Percentiles rank a stretch among this genome's conserved stretches.
These are phyloP conservation scores for Idaea dimidiata DNA, from an alignment of 2,888 invertebrate genomes.

Conservation along the genomic window DNA sequence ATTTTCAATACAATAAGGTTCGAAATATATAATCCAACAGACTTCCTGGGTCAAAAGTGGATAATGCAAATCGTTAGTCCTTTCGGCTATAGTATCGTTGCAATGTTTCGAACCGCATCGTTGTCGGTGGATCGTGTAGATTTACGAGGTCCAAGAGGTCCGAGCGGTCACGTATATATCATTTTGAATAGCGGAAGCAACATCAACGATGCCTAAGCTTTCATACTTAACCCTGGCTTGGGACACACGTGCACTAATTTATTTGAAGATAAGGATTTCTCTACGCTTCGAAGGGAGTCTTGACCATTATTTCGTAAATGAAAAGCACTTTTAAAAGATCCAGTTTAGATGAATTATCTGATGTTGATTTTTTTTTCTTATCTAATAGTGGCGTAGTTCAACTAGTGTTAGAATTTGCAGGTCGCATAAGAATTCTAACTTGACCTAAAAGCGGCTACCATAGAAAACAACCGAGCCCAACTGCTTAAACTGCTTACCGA, in stretches of 20 bases:
- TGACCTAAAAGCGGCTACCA: too few species aligned
- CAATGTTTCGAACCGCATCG: constrained; percentile 42
- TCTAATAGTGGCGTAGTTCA: too few species aligned
- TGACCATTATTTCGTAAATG: constrained; percentile 29
- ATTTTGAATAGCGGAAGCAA: constrained; percentile 36
- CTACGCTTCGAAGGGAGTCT: constrained; percentile 3
- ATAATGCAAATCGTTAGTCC: constrained; percentile 34
- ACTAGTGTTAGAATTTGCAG: too few species aligned
- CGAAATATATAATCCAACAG: neutral
- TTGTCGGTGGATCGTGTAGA: constrained; percentile 47
- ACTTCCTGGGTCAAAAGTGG: neutral
- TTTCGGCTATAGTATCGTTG: constrained; percentile 26
- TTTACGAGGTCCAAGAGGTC: constrained; percentile 39
- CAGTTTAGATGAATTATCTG: too few species aligned
- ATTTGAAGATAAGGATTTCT: neutral
- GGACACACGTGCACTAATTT: neutral
- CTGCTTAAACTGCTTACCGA: too few species aligned
- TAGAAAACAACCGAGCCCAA: too few species aligned
- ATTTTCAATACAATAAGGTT: neutral
- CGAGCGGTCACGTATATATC: constrained; percentile 30
- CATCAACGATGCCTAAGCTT: constrained; percentile 19
- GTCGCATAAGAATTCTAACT: too few species aligned
- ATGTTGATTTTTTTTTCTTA: too few species aligned
- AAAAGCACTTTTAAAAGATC: too few species aligned
- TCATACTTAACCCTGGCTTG: constrained; percentile 17